Evolutionary conservation across 2,113 vertebrate species (phyloP).

Genomic region (Glaucidium brasilianum): DNA sequence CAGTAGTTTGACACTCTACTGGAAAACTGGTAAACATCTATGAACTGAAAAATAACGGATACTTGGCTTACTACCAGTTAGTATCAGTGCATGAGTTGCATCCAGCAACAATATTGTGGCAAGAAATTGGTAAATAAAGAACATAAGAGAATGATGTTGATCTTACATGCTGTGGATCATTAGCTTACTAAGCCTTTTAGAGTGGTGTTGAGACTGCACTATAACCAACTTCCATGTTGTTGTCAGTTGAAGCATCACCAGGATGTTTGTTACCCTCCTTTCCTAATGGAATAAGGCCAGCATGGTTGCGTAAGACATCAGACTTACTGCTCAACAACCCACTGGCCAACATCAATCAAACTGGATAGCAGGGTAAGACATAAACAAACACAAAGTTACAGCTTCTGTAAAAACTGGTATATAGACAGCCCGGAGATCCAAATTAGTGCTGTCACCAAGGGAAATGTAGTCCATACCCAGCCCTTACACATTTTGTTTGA

Average conservation of each 20-base stretch:
- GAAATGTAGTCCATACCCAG: neutral
- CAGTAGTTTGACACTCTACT: neutral
- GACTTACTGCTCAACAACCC: neutral
- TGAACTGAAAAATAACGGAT: neutral
- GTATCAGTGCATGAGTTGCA: neutral
- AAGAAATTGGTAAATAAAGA: neutral
- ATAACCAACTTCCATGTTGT: neutral
- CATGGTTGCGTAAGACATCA: too few species aligned
- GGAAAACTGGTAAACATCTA: neutral
- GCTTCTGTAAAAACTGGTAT: neutral
- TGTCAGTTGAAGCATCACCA: neutral
- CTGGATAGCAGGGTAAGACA: neutral
- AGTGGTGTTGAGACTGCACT: neutral
- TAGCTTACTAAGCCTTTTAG: neutral
- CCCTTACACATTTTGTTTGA: rapidly evolving
- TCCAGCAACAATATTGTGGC: neutral
- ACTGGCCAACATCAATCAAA: neutral
- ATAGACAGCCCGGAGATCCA: neutral
- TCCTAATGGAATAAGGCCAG: neutral
- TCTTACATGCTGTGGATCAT: neutral
- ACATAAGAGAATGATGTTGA: neutral
- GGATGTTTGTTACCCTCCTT: neutral
- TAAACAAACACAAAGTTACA: neutral
- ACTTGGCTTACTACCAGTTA: neutral
- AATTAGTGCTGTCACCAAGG: rapidly evolving